Evolutionary conservation across 2,113 vertebrate genomes (phyloP).

Genomic region (Abramis brama): DNA sequence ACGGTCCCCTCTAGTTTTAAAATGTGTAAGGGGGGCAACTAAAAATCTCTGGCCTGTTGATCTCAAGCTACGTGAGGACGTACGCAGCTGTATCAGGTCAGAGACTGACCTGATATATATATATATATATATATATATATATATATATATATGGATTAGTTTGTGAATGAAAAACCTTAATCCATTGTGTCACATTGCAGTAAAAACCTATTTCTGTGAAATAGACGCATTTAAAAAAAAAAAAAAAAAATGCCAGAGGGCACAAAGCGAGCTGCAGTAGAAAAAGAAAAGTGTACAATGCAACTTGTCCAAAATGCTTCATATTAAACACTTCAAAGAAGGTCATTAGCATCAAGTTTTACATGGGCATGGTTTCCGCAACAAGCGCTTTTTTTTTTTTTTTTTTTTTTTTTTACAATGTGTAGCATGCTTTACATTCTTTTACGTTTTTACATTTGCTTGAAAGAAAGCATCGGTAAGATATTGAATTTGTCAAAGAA

Average conservation of each 20-base stretch:
- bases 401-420: not conserved
- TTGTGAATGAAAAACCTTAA: not conserved
- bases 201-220: not conserved
- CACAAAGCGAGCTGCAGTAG: not conserved
- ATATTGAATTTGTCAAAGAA: not conserved
- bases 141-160: too few species aligned
- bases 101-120: too few species aligned
- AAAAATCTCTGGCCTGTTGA: too few species aligned
- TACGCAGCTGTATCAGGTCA: too few species aligned
- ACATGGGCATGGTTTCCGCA: not conserved
- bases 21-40: too few species aligned
- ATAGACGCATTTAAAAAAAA: not conserved
- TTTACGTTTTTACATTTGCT: not conserved
- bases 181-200: not conserved
- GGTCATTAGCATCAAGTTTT: not conserved
- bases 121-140: too few species aligned
- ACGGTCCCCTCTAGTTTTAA: too few species aligned
- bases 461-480: not conserved
- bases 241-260: not conserved
- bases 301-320: not conserved
- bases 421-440: not conserved
- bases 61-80: too few species aligned
- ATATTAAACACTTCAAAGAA: constrained; percentile 2
- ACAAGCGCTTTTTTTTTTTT: not conserved
- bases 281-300: not conserved